Conservation (phyloP, 2,888 invertebrate genomes). For the Rotaria socialis region DNA sequence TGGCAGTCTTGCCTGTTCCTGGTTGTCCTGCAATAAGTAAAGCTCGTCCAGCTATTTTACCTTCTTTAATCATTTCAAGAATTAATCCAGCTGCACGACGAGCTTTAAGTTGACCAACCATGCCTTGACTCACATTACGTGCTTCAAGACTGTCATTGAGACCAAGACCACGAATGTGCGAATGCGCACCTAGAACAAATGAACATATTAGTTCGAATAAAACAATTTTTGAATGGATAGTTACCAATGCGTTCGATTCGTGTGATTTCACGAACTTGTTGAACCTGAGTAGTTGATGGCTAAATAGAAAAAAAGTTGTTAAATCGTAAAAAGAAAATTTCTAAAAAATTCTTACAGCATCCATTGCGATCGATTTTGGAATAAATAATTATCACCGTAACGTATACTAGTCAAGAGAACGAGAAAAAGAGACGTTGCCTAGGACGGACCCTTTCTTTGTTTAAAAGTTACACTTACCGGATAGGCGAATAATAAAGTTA, state of each 20-base stretch:
- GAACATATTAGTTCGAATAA: not conserved
- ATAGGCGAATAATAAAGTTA: not conserved
- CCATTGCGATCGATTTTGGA: not conserved
- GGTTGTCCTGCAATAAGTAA: slow-evolving; percentile 91
- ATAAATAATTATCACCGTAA: not conserved
- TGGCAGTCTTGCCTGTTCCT: slow-evolving; percentile 91
- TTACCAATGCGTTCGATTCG: slow-evolving; percentile 43
- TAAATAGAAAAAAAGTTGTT: not conserved
- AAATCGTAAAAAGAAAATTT: not conserved
- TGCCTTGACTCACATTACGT: slow-evolving; percentile 82
- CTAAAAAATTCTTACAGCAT: not conserved
- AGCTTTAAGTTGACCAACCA: slow-evolving; percentile 85
- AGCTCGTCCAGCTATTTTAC: slow-evolving; percentile 91
- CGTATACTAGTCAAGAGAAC: not conserved
- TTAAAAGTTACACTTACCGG: not conserved
- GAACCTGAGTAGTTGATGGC: slow-evolving; percentile 44
- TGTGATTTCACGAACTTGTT: slow-evolving; percentile 45
- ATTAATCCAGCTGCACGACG: slow-evolving; percentile 89
- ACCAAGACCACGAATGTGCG: slow-evolving; percentile 92
- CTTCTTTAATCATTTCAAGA: slow-evolving; percentile 94
- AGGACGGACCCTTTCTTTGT: slow-evolving; percentile 18
- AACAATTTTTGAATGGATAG: not conserved
- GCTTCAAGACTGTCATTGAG: slow-evolving; percentile 89
- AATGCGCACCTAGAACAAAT: slow-evolving; percentile 69
- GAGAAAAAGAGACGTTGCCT: not conserved